phyloP scores from a whole-genome alignment of 2,888 invertebrate species.

The Pterostichus niger region DNA sequence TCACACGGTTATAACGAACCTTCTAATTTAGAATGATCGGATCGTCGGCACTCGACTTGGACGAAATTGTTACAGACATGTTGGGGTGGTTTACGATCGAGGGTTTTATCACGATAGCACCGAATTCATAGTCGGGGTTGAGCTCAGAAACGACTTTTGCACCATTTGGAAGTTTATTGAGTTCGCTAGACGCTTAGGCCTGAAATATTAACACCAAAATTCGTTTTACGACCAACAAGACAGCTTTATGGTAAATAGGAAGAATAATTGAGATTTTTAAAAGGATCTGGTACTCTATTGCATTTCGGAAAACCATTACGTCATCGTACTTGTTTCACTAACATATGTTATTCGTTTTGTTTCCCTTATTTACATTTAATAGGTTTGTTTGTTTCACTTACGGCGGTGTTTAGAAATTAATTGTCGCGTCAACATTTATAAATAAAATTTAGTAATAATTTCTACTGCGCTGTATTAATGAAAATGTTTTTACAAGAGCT shows the following conservation, averaged over 20 bases:
- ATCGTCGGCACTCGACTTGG: constrained; percentile 47
- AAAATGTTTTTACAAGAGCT: no score
- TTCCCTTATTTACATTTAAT: no score
- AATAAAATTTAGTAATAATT: no score
- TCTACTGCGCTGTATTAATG: no score
- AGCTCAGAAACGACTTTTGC: constrained; percentile 7
- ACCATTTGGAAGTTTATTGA: constrained; percentile 37
- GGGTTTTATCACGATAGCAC: constrained; percentile 27
- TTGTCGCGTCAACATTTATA: no score
- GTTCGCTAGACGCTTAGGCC: constrained; percentile 14
- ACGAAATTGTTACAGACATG: constrained; percentile 56
- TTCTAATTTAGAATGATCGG: constrained; percentile 50
- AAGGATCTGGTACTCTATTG: no score
- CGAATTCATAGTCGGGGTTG: constrained; percentile 3
- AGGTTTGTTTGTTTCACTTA: no score
- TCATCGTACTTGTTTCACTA: no score
- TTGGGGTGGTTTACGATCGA: neutral
- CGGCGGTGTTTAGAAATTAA: no score
- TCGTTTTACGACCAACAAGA: constrained; percentile 7
- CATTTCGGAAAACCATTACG: no score
- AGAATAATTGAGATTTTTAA: neutral
- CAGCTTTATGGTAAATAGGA: constrained; percentile 19
- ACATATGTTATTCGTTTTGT: no score
- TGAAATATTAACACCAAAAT: constrained; percentile 33
- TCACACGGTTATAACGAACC: constrained; percentile 60